A percentile compares a stretch with the other conserved stretches of the same genome.
These are phyloP conservation scores for Triops longicaudatus DNA, from an alignment of 1,140 invertebrate genomes.

Conservation along the genomic window DNA sequence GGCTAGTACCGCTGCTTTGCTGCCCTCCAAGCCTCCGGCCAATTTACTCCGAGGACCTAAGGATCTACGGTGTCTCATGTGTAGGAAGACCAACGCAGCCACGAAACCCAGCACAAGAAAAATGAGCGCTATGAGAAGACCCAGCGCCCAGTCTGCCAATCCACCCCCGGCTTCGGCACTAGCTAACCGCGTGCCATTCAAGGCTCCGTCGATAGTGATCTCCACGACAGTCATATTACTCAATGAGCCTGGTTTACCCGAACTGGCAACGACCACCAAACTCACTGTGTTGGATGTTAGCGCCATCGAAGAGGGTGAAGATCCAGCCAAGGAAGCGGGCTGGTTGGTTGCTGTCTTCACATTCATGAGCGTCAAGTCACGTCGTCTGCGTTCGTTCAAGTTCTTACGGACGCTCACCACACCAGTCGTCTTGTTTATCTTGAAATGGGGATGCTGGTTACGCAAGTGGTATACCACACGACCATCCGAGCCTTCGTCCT, in stretches of 20 bases:
- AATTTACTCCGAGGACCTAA: conserved; percentile 57
- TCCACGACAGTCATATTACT: conserved; percentile 78
- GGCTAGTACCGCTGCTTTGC: conserved; percentile 30
- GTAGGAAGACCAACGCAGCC: conserved; percentile 69
- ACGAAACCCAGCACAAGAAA: conserved; percentile 71
- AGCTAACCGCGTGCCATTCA: conserved; percentile 38
- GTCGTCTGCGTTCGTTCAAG: conserved; percentile 42
- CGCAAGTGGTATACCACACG: conserved; percentile 78
- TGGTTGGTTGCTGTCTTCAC: background rate
- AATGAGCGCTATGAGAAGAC: conserved; percentile 69
- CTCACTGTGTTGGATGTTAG: conserved; percentile 48
- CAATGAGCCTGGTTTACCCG: conserved; percentile 72
- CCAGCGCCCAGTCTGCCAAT: conserved; percentile 74
- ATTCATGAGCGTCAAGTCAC: conserved; percentile 16
- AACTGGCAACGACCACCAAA: conserved; percentile 73
- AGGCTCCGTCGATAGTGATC: conserved; percentile 61
- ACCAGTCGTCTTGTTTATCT: conserved; percentile 83
- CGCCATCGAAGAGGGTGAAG: background rate
- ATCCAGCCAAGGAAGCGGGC: background rate
- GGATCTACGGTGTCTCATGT: conserved; percentile 70
- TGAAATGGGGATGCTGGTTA: conserved; percentile 74
- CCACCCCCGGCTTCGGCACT: conserved; percentile 49
- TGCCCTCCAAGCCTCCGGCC: background rate
- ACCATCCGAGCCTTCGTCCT: conserved; percentile 84
- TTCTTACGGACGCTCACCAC: conserved; percentile 72